Conservation (phyloP, 2,888 invertebrate species). For the Drosophila infuscata region DNA sequence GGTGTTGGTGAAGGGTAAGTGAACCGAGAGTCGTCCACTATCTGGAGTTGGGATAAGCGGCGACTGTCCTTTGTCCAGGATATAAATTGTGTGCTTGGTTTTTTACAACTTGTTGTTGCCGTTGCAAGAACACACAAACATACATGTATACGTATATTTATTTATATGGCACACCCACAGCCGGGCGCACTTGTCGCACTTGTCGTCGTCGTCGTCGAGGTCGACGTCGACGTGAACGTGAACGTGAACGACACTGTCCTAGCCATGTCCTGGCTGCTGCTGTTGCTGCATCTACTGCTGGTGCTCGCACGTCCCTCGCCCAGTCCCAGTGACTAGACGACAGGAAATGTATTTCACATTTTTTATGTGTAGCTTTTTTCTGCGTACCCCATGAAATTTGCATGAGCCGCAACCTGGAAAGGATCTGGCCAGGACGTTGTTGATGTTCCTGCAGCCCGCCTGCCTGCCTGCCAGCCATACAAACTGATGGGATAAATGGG, state of each 20-base stretch:
- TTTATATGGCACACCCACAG: slow-evolving; percentile 61
- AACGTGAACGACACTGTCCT: slow-evolving; percentile 23
- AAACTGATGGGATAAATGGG: slow-evolving; percentile 9
- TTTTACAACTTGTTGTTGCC: slow-evolving; percentile 47
- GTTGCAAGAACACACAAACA: slow-evolving; percentile 3
- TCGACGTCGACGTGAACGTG: slow-evolving; percentile 12
- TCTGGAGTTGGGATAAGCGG: slow-evolving; percentile 68
- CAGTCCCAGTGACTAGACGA: slow-evolving; percentile 74
- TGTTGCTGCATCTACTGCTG: slow-evolving; percentile 26
- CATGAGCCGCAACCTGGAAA: slow-evolving; percentile 74
- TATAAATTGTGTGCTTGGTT: slow-evolving; percentile 70
- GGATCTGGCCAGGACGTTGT: slow-evolving; percentile 41
- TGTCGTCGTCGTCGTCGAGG: slow-evolving; percentile 63
- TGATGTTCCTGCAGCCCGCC: slow-evolving; percentile 8
- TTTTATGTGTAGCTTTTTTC: slow-evolving; percentile 77
- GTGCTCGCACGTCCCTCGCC: slow-evolving; percentile 11
- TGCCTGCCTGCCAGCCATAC: slow-evolving; percentile 22
- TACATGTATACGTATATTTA: slow-evolving; percentile 48
- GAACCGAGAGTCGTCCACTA: slow-evolving; percentile 54
- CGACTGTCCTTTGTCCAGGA: slow-evolving; percentile 57
- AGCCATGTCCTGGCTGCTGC: slow-evolving; percentile 52
- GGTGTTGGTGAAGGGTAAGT: background rate
- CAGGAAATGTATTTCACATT: slow-evolving; percentile 84
- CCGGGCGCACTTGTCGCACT: slow-evolving; percentile 72
- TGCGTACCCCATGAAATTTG: slow-evolving; percentile 82